phyloP scores from a whole-genome alignment of 2,797 vertebrate genomes.

The Spinus pinus region DNA sequence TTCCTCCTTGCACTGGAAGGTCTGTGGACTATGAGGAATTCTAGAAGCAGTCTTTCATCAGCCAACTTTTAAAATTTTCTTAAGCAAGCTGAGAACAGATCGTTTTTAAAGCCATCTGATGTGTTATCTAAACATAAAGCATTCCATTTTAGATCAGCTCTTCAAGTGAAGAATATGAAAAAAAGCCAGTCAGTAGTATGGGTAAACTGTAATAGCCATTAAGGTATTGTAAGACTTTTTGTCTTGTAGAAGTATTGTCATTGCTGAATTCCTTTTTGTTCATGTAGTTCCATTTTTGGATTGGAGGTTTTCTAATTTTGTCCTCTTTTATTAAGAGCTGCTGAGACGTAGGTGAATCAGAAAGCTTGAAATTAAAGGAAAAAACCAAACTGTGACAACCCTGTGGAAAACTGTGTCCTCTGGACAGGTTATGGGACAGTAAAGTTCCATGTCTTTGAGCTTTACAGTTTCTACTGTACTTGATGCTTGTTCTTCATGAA shows the following conservation, averaged over 20 bases:
- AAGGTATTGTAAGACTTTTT: background rate
- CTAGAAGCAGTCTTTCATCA: background rate
- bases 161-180: background rate
- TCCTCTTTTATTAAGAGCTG: background rate
- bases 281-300: background rate
- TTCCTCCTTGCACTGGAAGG: background rate
- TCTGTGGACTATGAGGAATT: background rate
- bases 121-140: fast-evolving
- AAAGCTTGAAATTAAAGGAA: background rate
- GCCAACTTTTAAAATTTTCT: background rate
- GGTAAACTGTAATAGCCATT: background rate
- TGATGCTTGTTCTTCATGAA: background rate
- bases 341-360: background rate
- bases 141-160: background rate
- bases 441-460: background rate
- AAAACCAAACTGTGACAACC: background rate
- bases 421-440: background rate
- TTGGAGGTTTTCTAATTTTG: background rate
- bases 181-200: background rate
- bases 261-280: background rate
- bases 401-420: background rate
- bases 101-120: background rate
- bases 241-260: background rate
- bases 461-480: background rate
- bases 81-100: background rate